Conservation (phyloP, 2,113 vertebrate species). For the Gymnogyps californianus region DNA sequence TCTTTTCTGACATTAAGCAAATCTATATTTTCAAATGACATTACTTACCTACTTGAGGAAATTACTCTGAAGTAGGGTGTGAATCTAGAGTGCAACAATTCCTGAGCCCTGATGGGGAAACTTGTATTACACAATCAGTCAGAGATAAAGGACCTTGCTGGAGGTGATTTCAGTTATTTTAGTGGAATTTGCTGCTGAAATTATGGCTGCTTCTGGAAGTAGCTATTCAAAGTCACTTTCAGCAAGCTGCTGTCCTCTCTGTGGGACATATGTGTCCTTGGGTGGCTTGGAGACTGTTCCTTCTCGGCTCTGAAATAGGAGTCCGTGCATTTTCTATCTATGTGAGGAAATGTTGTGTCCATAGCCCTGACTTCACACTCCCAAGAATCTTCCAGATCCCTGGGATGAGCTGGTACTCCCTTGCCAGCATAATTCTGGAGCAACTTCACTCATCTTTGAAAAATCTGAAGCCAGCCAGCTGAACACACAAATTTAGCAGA, state of each 20-base stretch:
- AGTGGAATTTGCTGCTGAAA: neutral
- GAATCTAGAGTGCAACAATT: neutral
- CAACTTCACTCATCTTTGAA: neutral
- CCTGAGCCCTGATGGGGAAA: neutral
- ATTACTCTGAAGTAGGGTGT: neutral
- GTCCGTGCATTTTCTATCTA: neutral
- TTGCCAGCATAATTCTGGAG: neutral
- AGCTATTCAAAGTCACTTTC: neutral
- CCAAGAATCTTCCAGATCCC: neutral
- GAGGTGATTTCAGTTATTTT: neutral
- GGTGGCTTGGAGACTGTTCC: neutral
- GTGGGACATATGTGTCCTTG: neutral
- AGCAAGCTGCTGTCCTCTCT: neutral
- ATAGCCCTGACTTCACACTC: neutral
- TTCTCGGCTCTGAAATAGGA: neutral
- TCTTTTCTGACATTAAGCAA: neutral
- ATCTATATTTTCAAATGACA: neutral
- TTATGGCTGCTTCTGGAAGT: neutral
- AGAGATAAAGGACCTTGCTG: neutral
- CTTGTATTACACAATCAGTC: neutral
- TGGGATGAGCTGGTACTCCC: neutral
- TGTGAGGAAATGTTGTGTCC: neutral
- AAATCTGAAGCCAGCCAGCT: neutral
- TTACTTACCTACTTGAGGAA: neutral
- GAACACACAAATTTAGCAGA: slow-evolving; percentile 7